phyloP scores from a whole-genome alignment of 2,797 vertebrate genomes.

The Pangasius sanitwongsei region DNA sequence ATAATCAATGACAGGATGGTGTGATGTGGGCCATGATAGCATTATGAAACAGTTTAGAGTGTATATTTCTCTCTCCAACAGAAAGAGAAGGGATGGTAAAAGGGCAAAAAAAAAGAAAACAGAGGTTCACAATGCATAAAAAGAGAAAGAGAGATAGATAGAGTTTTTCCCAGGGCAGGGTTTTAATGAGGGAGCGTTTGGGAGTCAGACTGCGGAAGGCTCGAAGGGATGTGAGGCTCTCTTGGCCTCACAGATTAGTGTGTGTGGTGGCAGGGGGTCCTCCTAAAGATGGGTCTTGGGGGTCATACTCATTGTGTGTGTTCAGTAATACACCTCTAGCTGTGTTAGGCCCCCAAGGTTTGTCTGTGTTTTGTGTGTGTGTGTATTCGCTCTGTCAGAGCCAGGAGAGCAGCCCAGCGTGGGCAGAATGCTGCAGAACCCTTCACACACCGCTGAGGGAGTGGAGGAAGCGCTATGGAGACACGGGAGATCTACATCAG shows the following conservation, averaged over 20 bases:
- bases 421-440: slow-evolving; percentile 13
- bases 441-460: slow-evolving; percentile 31
- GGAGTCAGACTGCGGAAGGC: slow-evolving; percentile 64
- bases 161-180: slow-evolving; percentile 67
- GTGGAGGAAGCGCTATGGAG: slow-evolving; percentile 31
- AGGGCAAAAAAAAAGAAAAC: background rate
- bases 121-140: slow-evolving; percentile 31
- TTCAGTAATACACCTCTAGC: slow-evolving; percentile 51
- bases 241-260: slow-evolving; percentile 49
- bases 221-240: slow-evolving; percentile 58
- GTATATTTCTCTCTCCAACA: background rate
- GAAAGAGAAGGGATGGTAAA: background rate
- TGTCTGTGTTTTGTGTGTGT: slow-evolving; percentile 34
- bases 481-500: slow-evolving; percentile 46
- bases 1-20: background rate
- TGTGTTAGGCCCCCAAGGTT: slow-evolving; percentile 42
- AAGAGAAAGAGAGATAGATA: slow-evolving; percentile 25
- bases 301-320: slow-evolving; percentile 49
- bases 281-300: slow-evolving; percentile 46
- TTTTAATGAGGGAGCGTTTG: slow-evolving; percentile 67
- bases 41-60: background rate
- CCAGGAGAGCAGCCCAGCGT: background rate
- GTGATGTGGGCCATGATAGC: background rate
- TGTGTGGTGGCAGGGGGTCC: slow-evolving; percentile 47
- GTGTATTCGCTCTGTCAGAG: slow-evolving; percentile 33